Conservation (phyloP, 2,888 invertebrate species). For the Athetis lepigone region DNA sequence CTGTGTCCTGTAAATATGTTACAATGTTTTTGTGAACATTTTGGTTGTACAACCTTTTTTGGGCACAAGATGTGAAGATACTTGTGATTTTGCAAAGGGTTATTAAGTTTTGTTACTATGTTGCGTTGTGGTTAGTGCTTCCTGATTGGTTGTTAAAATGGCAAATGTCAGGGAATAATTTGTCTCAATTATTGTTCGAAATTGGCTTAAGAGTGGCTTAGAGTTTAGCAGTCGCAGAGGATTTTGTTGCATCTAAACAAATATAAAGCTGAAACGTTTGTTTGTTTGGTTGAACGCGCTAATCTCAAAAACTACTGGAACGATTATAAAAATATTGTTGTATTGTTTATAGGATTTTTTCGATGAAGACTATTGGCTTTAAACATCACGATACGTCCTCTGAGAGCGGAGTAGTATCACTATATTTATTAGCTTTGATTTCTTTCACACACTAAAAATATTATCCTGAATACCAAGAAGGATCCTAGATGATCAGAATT, state of each 20-base stretch:
- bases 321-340: no score
- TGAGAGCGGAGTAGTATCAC: no score
- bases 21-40: conserved; percentile 40
- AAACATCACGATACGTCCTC: no score
- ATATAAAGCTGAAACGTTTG: no score
- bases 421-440: no score
- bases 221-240: background rate
- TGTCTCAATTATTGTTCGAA: no score
- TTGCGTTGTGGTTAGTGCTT: background rate
- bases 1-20: conserved; percentile 30
- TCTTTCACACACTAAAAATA: no score
- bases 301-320: no score
- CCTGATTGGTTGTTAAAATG: background rate
- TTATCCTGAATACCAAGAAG: background rate
- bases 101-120: conserved; percentile 2
- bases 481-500: background rate
- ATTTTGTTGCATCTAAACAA: no score
- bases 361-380: no score
- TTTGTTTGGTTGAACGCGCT: no score
- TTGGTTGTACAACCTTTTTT: background rate
- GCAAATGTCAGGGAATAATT: background rate
- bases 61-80: background rate
- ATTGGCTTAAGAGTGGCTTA: background rate
- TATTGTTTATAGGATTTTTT: no score
- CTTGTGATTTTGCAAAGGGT: background rate